These are phyloP conservation scores for Nothocercus nigrocapillus DNA, from an alignment of 2,113 vertebrate species.

Conservation along the genomic window DNA sequence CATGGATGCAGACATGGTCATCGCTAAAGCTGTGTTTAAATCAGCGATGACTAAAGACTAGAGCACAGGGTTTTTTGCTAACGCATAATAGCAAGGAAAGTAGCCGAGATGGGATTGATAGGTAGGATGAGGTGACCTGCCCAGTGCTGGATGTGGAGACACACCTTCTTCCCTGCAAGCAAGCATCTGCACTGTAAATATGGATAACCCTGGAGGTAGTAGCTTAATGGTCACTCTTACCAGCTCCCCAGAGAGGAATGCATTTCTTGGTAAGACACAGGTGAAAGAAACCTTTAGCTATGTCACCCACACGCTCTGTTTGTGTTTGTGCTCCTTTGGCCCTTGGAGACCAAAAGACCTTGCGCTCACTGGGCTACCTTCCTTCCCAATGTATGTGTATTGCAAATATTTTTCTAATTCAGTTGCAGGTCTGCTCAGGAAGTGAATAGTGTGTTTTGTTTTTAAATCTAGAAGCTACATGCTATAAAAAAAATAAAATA, in stretches of 20 bases:
- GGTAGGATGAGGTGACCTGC: not conserved
- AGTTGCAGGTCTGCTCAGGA: constrained; percentile 41
- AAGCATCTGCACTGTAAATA: not conserved
- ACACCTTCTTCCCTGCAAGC: no score
- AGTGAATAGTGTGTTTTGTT: constrained; percentile 39
- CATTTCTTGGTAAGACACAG: not conserved
- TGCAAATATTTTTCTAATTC: constrained; percentile 45
- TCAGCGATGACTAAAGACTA: not conserved
- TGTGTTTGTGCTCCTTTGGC: not conserved
- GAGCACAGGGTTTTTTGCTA: not conserved
- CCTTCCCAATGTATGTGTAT: not conserved
- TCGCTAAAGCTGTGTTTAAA: not conserved
- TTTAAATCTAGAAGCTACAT: constrained; percentile 59
- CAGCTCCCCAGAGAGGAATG: not conserved
- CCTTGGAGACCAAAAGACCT: not conserved
- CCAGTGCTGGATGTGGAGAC: no score
- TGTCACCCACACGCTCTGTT: not conserved
- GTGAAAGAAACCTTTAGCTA: not conserved
- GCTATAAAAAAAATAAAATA: constrained; percentile 56
- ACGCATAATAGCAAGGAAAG: not conserved
- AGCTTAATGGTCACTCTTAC: not conserved
- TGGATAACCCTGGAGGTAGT: not conserved
- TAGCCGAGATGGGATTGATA: not conserved
- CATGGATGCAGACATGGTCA: not conserved
- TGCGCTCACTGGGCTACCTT: not conserved